Percentiles rank a stretch among this genome's conserved stretches.
Conservation (phyloP, 1,140 invertebrate genomes). For the Drosophila equinoxialis region DNA sequence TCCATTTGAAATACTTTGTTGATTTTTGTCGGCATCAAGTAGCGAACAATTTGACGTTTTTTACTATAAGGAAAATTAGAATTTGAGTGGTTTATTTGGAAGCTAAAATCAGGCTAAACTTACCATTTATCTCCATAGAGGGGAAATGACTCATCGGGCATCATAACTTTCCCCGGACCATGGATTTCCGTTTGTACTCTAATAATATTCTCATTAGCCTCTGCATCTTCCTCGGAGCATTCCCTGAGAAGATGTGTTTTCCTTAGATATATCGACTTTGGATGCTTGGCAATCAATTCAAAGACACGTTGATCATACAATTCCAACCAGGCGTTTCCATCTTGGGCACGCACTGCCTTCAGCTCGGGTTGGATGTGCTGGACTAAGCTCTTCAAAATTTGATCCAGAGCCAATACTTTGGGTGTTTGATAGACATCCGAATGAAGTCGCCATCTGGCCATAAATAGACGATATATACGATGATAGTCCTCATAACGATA, state of each 20-base stretch:
- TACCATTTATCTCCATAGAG: conserved; percentile 61
- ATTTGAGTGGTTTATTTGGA: not conserved
- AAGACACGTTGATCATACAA: conserved; percentile 45
- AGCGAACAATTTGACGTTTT: conserved; percentile 31
- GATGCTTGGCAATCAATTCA: conserved; percentile 38
- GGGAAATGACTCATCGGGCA: conserved; percentile 37
- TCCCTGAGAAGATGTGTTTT: conserved; percentile 33
- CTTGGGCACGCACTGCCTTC: conserved; percentile 16
- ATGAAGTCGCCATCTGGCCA: conserved; percentile 55
- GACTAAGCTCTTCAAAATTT: conserved; percentile 35
- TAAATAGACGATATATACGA: conserved; percentile 62
- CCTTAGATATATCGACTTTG: conserved; percentile 22
- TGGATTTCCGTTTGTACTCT: conserved; percentile 33
- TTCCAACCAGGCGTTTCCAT: conserved; percentile 34
- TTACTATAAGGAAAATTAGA: not conserved
- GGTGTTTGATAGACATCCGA: conserved; percentile 50
- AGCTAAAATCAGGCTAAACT: not conserved
- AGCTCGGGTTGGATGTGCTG: conserved; percentile 34
- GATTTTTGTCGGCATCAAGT: conserved; percentile 28
- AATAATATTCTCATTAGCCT: not conserved
- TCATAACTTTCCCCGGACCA: conserved; percentile 48
- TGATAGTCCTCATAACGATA: conserved; percentile 73
- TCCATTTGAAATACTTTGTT: conserved; percentile 40
- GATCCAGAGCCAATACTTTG: conserved; percentile 32
- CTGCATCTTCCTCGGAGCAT: not conserved